Percentiles rank a stretch among this genome's conserved stretches.
phyloP scores from a whole-genome alignment of 2,113 vertebrate species.

The Pontoporia blainvillei region DNA sequence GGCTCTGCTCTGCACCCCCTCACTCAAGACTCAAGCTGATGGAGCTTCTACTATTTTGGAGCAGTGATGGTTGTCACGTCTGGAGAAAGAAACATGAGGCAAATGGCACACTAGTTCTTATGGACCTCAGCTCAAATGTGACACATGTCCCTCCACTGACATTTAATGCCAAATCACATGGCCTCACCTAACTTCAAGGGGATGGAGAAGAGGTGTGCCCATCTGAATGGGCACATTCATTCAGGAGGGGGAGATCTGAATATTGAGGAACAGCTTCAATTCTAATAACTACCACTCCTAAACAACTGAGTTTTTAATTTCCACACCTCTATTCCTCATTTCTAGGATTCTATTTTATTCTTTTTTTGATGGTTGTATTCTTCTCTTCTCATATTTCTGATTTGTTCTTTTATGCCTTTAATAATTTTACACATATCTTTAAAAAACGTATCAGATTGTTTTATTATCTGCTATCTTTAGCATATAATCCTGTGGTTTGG shows the following conservation, averaged over 20 bases:
- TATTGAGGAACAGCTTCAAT: neutral
- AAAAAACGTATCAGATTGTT: neutral
- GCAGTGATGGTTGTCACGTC: neutral
- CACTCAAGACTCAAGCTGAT: neutral
- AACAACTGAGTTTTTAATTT: neutral
- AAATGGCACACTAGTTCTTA: neutral
- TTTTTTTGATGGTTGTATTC: neutral
- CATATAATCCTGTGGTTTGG: neutral
- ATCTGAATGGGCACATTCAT: no score
- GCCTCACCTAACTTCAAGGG: neutral
- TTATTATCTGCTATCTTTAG: neutral
- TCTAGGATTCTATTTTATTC: neutral
- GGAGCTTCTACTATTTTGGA: neutral
- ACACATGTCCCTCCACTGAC: neutral
- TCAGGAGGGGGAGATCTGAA: neutral
- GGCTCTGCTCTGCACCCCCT: neutral
- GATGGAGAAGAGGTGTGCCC: neutral
- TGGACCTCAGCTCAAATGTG: neutral
- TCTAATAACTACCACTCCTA: neutral
- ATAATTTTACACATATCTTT: neutral
- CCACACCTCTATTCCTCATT: neutral
- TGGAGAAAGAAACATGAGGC: neutral
- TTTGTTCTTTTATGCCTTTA: neutral
- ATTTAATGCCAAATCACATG: neutral
- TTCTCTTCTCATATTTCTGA: neutral